phyloP scores from a whole-genome alignment of 2,888 invertebrate species.

The Euplagia quadripunctaria region DNA sequence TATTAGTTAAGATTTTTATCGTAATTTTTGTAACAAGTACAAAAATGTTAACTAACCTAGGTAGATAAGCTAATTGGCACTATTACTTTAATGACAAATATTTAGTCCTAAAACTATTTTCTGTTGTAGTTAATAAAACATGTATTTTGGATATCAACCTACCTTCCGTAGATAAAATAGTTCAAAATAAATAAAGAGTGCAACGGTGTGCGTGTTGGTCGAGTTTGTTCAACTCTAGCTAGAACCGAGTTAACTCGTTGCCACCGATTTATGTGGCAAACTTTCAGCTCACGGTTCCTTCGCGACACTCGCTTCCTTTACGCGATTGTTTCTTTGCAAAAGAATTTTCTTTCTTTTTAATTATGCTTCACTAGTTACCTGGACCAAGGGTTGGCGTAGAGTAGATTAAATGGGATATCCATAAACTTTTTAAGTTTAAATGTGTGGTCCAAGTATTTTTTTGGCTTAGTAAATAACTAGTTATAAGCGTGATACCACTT shows the following conservation, averaged over 20 bases:
- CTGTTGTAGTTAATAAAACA: background rate
- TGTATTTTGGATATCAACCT: conserved; percentile 16
- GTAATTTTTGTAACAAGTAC: background rate
- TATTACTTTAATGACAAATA: background rate
- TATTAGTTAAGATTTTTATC: background rate
- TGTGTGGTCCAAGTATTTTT: background rate
- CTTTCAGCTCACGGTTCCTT: conserved; percentile 71
- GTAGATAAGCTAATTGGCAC: background rate
- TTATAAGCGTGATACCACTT: background rate
- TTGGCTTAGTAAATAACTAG: background rate
- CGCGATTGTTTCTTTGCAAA: conserved; percentile 68
- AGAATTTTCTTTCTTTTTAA: conserved; percentile 60
- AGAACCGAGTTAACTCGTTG: conserved; percentile 79
- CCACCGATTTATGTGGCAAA: conserved; percentile 74
- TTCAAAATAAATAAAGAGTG: conserved; percentile 58
- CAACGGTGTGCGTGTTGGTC: conserved; percentile 66
- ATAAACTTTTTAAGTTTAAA: conserved; percentile 7
- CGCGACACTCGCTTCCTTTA: conserved; percentile 75
- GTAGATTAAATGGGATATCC: conserved; percentile 17
- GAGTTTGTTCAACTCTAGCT: conserved; percentile 74
- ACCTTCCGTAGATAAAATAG: conserved; percentile 43
- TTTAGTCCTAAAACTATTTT: background rate
- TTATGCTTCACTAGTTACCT: conserved; percentile 52
- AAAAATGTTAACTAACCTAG: background rate
- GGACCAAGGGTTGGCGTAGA: conserved; percentile 23